Evolutionary conservation across 2,113 vertebrate genomes (phyloP).

Genomic region (Mus spicilegus): DNA sequence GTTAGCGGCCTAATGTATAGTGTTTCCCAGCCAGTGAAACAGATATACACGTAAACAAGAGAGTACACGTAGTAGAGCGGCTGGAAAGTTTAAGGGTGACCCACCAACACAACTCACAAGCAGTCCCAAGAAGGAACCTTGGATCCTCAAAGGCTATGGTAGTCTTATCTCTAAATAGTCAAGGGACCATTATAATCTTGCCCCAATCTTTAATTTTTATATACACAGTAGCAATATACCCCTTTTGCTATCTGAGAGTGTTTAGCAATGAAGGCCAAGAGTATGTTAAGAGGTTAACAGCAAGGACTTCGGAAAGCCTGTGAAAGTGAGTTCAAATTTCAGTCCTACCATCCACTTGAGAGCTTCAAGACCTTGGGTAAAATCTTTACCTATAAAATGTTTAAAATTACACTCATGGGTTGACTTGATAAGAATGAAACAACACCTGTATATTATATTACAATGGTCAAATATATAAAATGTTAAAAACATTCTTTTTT

Average conservation of each 20-base stretch:
- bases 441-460: not conserved
- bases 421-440: conserved; percentile 13
- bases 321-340: conserved; percentile 47
- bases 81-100: not conserved
- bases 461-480: conserved; percentile 17
- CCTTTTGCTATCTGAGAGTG: not conserved
- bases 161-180: conserved; percentile 21
- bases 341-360: not conserved
- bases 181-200: not conserved
- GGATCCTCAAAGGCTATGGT: not conserved
- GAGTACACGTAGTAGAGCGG: not conserved
- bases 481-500: conserved; percentile 3
- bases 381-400: conserved; percentile 36
- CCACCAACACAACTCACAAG: not conserved
- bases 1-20: conserved; percentile 69
- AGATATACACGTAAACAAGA: conserved; percentile 70
- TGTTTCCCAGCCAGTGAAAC: conserved; percentile 80
- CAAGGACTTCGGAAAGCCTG: not conserved
- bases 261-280: not conserved
- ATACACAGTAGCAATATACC: not conserved
- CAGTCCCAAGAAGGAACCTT: not conserved
- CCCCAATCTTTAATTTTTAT: not conserved
- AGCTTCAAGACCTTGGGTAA: not conserved
- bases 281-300: not conserved
- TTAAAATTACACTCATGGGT: not conserved